These are phyloP conservation scores for Anas capensis DNA, from an alignment of 2,797 vertebrate genomes.

Conservation along the genomic window DNA sequence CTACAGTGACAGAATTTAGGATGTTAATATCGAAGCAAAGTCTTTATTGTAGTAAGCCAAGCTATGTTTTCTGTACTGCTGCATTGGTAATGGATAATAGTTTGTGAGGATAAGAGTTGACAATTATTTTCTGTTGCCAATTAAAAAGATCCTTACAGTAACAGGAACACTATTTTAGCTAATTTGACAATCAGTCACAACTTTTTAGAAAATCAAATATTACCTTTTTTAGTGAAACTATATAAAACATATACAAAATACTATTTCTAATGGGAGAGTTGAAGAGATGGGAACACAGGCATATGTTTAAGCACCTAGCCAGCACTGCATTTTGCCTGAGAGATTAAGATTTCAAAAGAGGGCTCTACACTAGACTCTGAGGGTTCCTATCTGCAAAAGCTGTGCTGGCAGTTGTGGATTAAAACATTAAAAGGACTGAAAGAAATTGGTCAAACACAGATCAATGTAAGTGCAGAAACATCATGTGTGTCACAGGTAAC, in stretches of 20 bases:
- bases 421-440: background rate
- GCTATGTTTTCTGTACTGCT: constrained; percentile 5
- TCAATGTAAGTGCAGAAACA: background rate
- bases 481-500: background rate
- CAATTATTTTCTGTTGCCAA: background rate
- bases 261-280: background rate
- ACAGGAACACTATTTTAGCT: background rate
- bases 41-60: constrained; percentile 24
- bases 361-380: background rate
- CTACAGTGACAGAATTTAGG: constrained; percentile 33
- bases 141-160: background rate
- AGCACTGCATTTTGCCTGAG: background rate
- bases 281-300: background rate
- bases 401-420: background rate
- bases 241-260: background rate
- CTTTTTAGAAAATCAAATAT: constrained; percentile 11
- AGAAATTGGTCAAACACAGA: constrained; percentile 27
- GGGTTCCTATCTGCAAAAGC: background rate
- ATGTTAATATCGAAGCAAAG: constrained; percentile 44
- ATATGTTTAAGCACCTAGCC: background rate
- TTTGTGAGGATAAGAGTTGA: background rate
- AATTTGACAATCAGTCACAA: constrained; percentile 59
- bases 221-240: constrained; percentile 30
- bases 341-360: background rate
- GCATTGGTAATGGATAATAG: constrained; percentile 15